A percentile compares a stretch with the other conserved stretches of the same genome.
Evolutionary conservation across 2,113 vertebrate genomes (phyloP).

Genomic region (Hylia prasina): DNA sequence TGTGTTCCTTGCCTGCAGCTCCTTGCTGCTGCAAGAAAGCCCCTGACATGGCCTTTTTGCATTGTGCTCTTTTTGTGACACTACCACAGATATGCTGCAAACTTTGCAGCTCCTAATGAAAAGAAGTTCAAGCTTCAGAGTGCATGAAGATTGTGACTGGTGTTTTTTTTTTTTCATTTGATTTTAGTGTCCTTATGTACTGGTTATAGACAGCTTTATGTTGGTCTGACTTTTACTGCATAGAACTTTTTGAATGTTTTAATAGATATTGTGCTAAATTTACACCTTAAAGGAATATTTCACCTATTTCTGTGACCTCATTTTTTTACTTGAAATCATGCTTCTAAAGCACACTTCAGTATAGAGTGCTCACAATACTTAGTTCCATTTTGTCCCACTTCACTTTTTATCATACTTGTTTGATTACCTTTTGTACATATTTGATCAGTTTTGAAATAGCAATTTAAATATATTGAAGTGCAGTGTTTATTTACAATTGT

Average conservation of each 20-base stretch:
- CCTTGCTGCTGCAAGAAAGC: background rate
- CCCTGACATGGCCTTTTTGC: background rate
- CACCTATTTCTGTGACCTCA: background rate
- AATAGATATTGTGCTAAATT: background rate
- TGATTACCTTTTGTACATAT: background rate
- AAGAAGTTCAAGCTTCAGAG: background rate
- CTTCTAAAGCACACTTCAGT: background rate
- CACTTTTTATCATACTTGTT: background rate
- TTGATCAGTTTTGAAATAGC: background rate
- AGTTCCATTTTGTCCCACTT: background rate
- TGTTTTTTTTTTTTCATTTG: background rate
- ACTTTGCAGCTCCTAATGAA: background rate
- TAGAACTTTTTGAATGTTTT: background rate
- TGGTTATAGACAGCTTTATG: background rate
- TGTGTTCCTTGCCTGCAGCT: background rate
- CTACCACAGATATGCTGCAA: background rate
- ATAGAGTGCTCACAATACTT: fast-evolving
- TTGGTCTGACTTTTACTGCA: background rate
- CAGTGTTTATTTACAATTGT: background rate
- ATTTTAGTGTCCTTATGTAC: background rate
- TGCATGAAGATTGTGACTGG: background rate
- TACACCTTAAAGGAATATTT: background rate
- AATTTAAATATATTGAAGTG: background rate
- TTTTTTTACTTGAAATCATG: background rate
- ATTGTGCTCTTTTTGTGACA: background rate